Evolutionary conservation across 2,113 vertebrate species (phyloP).

Genomic region (Urocolius indicus): DNA sequence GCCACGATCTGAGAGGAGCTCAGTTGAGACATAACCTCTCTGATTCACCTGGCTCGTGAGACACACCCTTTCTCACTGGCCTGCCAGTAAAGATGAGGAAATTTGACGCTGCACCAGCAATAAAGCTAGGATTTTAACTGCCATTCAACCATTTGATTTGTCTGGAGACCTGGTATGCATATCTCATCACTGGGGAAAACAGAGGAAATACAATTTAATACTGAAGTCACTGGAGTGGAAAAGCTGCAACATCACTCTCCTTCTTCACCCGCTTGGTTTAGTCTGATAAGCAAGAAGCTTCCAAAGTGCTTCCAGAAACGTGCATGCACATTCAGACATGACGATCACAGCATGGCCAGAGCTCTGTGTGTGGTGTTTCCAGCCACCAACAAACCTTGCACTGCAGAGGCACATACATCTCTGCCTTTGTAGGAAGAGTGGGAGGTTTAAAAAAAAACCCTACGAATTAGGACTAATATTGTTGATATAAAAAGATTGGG

Average conservation of each 20-base stretch:
- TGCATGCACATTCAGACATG: rapidly evolving
- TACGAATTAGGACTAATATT: background rate
- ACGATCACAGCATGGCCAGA: background rate
- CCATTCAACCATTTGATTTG: background rate
- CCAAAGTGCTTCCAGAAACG: background rate
- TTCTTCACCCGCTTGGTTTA: background rate
- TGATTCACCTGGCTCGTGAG: background rate
- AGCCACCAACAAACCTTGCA: background rate
- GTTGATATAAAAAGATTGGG: background rate
- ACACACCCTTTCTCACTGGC: rapidly evolving
- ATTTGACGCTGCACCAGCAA: background rate
- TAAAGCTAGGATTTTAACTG: background rate
- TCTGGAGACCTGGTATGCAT: background rate
- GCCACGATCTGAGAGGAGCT: background rate
- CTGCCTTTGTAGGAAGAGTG: background rate
- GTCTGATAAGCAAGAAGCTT: background rate
- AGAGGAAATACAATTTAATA: background rate
- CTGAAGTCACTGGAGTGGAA: background rate
- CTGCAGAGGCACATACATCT: background rate
- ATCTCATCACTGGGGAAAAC: background rate
- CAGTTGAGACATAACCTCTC: background rate
- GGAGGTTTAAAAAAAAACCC: background rate
- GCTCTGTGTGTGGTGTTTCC: background rate
- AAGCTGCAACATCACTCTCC: background rate
- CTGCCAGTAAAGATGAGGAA: background rate